Base-by-base conservation (phyloP, 2,113 vertebrate genomes). In the Microtus pennsylvanicus region DNA sequence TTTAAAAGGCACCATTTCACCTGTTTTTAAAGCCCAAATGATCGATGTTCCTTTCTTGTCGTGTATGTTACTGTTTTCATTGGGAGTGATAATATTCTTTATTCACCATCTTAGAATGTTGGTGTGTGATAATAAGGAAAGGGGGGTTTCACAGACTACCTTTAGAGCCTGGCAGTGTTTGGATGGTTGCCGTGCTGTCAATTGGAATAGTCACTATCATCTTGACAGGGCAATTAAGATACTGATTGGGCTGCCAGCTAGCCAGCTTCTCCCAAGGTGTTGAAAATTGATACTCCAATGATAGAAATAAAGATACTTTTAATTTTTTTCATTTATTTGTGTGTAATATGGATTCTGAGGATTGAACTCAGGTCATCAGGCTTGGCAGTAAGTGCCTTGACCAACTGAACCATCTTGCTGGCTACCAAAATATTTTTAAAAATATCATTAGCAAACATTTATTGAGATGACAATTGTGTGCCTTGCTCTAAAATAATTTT, bases 51-150 rank as follows among this genome's bases (percentile, higher is more conserved):
- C 94, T 94, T 96, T 91, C 17, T 94, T 58, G 16, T 95, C 61
- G 47, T 94, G 77, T 83, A 42, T 92, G 35, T 72, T 91, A 33
- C 55, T 87, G 24, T 69, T 94, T 95, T 87, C 65, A 80, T 95
- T 96, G 72, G 92, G 28, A 90, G 78, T 93, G 87, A 86, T 75
- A 72, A 42, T 96, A 28, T 94, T 94, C 74, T 94, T 63, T 93
- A 97, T 92, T 92, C 17, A 70, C 55, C 42, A 93, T 33, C 45
- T 80, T 93, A 93, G 77, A 81, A 58, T 96, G 94, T 96, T 94
- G 33, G 33, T 67, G 28, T 50, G 13, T 38, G 67, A 67, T 96
- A 95, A 88, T 96, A 88, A 92, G 42, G 81, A 89, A 97, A 96
- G 10, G 22, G 50, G 95, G 52, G 89, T 95, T 87, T 93, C 58